Conservation (phyloP, 2,797 vertebrate genomes). For the Antennarius maculatus region DNA sequence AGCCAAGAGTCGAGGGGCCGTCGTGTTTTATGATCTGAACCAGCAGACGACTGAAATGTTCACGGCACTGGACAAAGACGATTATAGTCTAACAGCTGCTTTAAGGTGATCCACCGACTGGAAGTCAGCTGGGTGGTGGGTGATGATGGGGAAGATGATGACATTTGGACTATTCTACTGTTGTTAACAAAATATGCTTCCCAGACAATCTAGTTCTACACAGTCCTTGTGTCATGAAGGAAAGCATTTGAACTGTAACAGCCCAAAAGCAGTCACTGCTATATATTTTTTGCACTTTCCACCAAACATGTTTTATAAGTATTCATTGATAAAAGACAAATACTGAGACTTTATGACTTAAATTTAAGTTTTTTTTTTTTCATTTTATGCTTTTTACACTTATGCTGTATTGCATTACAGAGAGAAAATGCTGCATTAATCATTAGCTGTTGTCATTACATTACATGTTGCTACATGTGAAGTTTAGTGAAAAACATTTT, state of each 20-base stretch:
- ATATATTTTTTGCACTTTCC: too few species aligned
- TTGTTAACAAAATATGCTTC: background rate
- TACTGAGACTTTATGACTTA: too few species aligned
- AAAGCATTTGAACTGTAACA: background rate
- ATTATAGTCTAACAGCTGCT: background rate
- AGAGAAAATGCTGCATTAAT: background rate
- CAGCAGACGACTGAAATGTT: background rate
- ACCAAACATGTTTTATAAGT: too few species aligned
- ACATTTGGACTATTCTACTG: slow-evolving; percentile 5
- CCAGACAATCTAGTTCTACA: background rate
- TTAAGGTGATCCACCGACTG: slow-evolving; percentile 8
- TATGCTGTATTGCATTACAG: background rate
- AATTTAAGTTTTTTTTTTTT: too few species aligned
- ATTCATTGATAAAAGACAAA: too few species aligned
- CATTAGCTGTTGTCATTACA: background rate
- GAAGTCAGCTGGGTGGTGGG: background rate
- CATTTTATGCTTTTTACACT: too few species aligned
- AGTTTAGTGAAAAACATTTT: too few species aligned
- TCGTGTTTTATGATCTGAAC: slow-evolving; percentile 17
- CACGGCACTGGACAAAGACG: background rate
- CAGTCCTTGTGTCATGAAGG: background rate
- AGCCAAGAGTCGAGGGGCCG: slow-evolving; percentile 9
- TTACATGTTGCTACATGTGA: too few species aligned
- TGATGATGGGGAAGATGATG: background rate
- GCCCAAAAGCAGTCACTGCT: too few species aligned